Evolutionary conservation across 2,888 invertebrate species (phyloP).

Genomic region (Girardia tigrina): DNA sequence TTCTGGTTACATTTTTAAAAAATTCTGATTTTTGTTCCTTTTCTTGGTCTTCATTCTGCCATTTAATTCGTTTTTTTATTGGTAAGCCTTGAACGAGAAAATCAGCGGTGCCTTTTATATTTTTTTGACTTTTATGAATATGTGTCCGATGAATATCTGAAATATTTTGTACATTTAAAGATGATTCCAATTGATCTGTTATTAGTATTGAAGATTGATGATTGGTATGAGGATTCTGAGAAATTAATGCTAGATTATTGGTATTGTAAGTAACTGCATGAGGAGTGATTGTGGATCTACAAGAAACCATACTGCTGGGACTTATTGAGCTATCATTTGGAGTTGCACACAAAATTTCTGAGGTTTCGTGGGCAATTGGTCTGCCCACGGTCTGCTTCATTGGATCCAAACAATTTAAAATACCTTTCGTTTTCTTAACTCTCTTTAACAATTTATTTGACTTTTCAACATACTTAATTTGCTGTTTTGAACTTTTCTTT

Average conservation of each 20-base stretch:
- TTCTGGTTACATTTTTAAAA: no score
- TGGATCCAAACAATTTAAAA: not conserved
- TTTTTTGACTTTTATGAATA: no score
- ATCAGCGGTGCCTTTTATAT: no score
- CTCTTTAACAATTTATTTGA: not conserved
- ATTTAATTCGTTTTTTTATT: no score
- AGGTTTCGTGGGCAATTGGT: not conserved
- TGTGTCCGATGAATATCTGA: no score
- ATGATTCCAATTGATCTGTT: no score
- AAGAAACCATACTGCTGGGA: not conserved
- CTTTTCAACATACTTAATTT: not conserved
- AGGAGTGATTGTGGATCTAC: slow-evolving; percentile 1
- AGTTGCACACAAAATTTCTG: not conserved
- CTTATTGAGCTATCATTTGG: slow-evolving; percentile 6
- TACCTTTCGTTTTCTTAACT: not conserved
- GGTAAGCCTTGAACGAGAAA: no score
- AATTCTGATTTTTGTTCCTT: no score
- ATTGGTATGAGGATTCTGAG: not conserved
- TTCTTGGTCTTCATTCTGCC: no score
- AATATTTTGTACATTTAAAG: no score
- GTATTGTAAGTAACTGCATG: not conserved
- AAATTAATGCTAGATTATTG: not conserved
- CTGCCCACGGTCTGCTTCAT: not conserved
- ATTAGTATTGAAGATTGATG: no score
- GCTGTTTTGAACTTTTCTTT: not conserved